phyloP scores from a whole-genome alignment of 2,113 vertebrate species.

The Gallinago undulata region DNA sequence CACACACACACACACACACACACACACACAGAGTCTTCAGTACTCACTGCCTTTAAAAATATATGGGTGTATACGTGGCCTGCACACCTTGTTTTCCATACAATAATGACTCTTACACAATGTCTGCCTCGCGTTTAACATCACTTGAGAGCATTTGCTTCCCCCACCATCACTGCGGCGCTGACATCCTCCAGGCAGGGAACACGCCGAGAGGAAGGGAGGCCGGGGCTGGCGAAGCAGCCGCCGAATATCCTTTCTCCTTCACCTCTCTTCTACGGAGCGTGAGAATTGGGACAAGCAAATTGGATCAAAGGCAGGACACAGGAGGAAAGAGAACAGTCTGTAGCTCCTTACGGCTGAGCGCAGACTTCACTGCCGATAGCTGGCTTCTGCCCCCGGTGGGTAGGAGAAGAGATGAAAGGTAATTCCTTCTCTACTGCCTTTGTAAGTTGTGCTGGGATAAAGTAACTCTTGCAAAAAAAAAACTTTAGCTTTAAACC shows the following conservation, averaged over 20 bases:
- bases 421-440: neutral
- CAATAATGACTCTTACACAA: neutral
- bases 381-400: neutral
- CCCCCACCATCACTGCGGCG: rapidly evolving
- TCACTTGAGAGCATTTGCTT: rapidly evolving
- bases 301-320: neutral
- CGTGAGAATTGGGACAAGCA: neutral
- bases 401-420: neutral
- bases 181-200: rapidly evolving
- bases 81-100: neutral
- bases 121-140: rapidly evolving
- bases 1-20: no score
- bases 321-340: neutral
- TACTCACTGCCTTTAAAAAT: neutral
- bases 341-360: neutral
- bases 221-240: neutral
- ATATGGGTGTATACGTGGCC: neutral
- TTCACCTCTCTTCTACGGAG: neutral
- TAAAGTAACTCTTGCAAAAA: neutral
- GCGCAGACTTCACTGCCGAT: rapidly evolving
- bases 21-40: neutral
- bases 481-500: neutral
- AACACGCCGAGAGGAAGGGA: neutral
- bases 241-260: rapidly evolving
- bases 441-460: neutral